Evolutionary conservation across 2,888 invertebrate genomes (phyloP), one percentile per base, ranked within the genome.

Genomic region (Schrankia costaestrigalis): DNA sequence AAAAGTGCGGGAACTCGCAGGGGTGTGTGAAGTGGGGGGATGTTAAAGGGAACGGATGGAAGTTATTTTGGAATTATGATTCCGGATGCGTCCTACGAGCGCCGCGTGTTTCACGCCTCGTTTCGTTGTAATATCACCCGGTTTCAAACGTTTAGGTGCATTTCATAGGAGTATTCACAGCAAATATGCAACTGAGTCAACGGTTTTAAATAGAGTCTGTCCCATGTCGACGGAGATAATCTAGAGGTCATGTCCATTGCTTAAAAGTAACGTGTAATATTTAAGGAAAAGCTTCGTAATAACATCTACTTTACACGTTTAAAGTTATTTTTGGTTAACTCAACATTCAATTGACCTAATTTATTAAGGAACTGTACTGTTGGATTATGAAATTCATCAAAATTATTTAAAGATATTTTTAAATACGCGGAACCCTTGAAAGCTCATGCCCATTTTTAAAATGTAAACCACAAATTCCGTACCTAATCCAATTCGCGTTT

Each of bases 51-150:
- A 65, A 63, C 72, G 75, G 80, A 71, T 74, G 75, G 69, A 74
- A 78, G 85, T 84, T 86, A 86, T 86, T 86, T 86, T 80, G 82
- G 81, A 87, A 87, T 87, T 86, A 87, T 85, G 85, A 87, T 87
- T 85, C 87, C 84, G 85, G 84, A 87, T 85, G 84, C 84, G 84
- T 83, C 71, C 71, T 67, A 61, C 59, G 69, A 70, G 72, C 78
- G 68, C 72, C 77, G 78, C 73, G 75, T 83, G 83, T 82, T 85
- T 86, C 85, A 77, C 86, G 83, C 83, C 84, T 84, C 82, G 83
- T 84, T 84, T 74, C 70, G 62, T 56, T 61, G 71, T 75, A 77
- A 82, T 81, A 79, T 78, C 66, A 65, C 71, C 64, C 71, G 64
- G 71, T 68, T 78, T 78, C 78, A 78, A 74, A 61, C 64, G 64